Conservation (phyloP, 2,888 invertebrate genomes). For the Orthosia gracilis region DNA sequence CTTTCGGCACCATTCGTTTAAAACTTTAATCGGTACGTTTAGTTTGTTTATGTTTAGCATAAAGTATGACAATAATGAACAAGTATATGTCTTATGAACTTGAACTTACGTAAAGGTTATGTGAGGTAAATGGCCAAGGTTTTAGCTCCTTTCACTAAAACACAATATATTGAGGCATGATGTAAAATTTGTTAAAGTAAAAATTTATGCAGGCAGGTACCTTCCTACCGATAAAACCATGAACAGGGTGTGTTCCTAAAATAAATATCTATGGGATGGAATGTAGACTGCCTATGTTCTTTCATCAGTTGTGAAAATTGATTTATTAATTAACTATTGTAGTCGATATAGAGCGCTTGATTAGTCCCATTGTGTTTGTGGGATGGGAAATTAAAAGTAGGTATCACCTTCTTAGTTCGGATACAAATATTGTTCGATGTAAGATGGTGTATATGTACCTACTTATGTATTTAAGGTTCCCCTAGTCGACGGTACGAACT, state of each 20-base stretch:
- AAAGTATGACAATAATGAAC: constrained; percentile 27
- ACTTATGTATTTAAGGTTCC: too few species aligned
- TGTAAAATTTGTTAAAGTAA: background rate
- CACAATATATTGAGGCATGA: constrained; percentile 9
- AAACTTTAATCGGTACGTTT: background rate
- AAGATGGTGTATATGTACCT: too few species aligned
- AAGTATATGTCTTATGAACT: constrained; percentile 32
- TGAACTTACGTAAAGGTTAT: constrained; percentile 38
- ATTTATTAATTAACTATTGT: constrained; percentile 41
- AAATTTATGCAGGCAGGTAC: background rate
- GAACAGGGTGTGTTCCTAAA: background rate
- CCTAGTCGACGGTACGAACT: too few species aligned
- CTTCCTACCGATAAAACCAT: background rate
- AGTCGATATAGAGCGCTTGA: constrained; percentile 34
- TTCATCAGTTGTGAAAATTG: constrained; percentile 30
- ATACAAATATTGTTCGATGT: constrained; percentile 13
- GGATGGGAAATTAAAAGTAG: constrained; percentile 44
- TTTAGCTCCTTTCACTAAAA: constrained; percentile 48
- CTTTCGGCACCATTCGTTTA: background rate
- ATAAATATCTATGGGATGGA: background rate
- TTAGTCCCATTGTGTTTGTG: constrained; percentile 42
- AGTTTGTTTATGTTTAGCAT: constrained; percentile 7
- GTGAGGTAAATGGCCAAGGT: constrained; percentile 39
- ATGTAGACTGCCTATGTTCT: constrained; percentile 10
- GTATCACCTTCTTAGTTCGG: constrained; percentile 12